Conservation (phyloP, 2,888 invertebrate genomes). For the Nemoura dubitans region DNA sequence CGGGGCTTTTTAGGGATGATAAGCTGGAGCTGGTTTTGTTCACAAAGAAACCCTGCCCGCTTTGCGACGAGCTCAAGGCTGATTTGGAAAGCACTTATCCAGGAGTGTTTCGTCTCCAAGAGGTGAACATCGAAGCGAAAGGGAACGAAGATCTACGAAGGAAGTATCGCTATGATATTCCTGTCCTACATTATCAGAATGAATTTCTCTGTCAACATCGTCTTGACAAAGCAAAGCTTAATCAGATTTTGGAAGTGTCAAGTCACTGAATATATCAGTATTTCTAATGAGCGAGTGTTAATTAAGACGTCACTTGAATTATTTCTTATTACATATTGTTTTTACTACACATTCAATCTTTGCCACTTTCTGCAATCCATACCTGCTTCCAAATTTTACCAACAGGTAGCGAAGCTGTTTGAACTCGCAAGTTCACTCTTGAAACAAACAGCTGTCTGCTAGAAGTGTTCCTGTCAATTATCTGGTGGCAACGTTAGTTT, state of each 20-base stretch:
- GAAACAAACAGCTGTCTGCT: no score
- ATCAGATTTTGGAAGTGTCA: slow-evolving; percentile 14
- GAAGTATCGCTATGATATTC: slow-evolving; percentile 84
- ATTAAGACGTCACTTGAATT: no score
- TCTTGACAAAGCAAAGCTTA: slow-evolving; percentile 62
- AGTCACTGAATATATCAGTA: not conserved
- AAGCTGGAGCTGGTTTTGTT: slow-evolving; percentile 75
- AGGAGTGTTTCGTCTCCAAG: slow-evolving; percentile 71
- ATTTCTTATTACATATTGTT: no score
- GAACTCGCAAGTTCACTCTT: no score
- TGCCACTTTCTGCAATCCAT: not conserved
- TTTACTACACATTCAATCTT: no score
- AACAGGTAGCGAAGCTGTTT: not conserved
- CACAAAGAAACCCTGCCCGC: slow-evolving; percentile 81
- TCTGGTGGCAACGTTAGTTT: not conserved
- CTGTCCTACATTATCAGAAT: slow-evolving; percentile 86
- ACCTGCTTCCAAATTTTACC: not conserved
- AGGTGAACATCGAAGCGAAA: slow-evolving; percentile 78
- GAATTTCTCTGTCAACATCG: slow-evolving; percentile 82
- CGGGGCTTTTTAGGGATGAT: slow-evolving; percentile 7
- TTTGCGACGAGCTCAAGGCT: slow-evolving; percentile 80
- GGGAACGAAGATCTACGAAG: slow-evolving; percentile 78
- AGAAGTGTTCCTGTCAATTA: not conserved
- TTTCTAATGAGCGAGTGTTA: not conserved
- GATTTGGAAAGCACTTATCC: slow-evolving; percentile 60